Conservation (phyloP, 2,888 invertebrate genomes). For the Acanthosepion pharaonis region DNA sequence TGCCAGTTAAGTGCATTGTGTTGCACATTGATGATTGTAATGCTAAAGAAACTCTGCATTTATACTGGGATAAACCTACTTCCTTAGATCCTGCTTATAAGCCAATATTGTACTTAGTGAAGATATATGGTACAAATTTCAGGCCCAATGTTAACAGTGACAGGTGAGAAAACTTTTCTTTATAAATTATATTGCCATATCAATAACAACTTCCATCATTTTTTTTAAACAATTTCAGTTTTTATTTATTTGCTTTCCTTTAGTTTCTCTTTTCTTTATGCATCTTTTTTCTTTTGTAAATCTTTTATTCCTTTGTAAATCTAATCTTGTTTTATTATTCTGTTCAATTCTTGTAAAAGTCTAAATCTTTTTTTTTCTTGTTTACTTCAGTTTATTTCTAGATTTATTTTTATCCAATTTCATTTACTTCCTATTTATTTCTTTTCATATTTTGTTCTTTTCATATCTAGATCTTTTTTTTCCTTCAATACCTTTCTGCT, state of each 20-base stretch:
- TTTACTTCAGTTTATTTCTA: no score
- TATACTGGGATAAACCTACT: constrained; percentile 67
- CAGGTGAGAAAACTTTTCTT: constrained; percentile 60
- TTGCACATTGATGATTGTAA: background rate
- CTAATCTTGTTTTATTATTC: no score
- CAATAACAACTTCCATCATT: no score
- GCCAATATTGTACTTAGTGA: constrained; percentile 69
- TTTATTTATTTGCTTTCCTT: no score
- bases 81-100: constrained; percentile 65
- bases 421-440: background rate
- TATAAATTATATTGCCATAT: no score
- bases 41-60: constrained; percentile 57
- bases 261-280: no score
- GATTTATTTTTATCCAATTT: no score
- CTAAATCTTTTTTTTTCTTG: no score
- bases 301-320: no score
- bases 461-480: background rate
- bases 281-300: no score
- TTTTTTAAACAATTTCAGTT: no score
- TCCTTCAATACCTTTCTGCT: background rate
- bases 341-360: no score
- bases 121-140: constrained; percentile 71
- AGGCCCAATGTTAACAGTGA: constrained; percentile 69
- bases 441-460: background rate
- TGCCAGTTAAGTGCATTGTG: constrained; percentile 49